Conservation (phyloP, 2,797 vertebrate genomes). For the Hafferia zeledoni region DNA sequence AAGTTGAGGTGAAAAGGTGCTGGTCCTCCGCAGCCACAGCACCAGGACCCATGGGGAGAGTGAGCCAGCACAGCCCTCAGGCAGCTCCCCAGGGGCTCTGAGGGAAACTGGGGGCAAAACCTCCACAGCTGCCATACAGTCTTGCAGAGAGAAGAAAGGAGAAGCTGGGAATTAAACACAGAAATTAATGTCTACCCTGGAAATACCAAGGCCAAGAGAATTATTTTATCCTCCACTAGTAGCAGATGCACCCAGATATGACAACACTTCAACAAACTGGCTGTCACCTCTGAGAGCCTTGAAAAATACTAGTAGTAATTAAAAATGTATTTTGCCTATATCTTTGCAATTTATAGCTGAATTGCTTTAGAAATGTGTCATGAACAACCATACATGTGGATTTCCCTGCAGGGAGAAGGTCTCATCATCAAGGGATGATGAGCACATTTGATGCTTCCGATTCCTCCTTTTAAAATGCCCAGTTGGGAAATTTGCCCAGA, state of each 20-base stretch:
- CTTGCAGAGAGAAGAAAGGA: neutral
- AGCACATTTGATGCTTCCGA: neutral
- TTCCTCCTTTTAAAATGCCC: constrained; percentile 29
- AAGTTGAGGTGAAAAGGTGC: neutral
- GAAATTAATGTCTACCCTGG: neutral
- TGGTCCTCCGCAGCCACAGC: neutral
- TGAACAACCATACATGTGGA: neutral
- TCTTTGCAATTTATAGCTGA: neutral
- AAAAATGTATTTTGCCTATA: constrained; percentile 3
- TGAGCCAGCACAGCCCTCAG: neutral
- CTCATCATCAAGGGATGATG: neutral
- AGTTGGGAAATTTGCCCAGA: constrained; percentile 28
- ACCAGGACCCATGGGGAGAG: neutral
- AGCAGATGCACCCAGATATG: neutral
- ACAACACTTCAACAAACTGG: neutral
- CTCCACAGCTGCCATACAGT: neutral
- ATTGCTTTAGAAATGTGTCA: neutral
- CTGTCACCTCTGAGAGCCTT: neutral
- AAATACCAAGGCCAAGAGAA: neutral
- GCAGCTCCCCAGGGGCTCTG: neutral
- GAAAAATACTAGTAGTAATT: neutral
- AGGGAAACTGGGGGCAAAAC: neutral
- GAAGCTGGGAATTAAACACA: neutral
- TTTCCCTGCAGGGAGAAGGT: neutral
- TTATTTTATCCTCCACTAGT: neutral